Base-by-base conservation (phyloP, 1,140 invertebrate genomes). In the Campoletis sonorensis region DNA sequence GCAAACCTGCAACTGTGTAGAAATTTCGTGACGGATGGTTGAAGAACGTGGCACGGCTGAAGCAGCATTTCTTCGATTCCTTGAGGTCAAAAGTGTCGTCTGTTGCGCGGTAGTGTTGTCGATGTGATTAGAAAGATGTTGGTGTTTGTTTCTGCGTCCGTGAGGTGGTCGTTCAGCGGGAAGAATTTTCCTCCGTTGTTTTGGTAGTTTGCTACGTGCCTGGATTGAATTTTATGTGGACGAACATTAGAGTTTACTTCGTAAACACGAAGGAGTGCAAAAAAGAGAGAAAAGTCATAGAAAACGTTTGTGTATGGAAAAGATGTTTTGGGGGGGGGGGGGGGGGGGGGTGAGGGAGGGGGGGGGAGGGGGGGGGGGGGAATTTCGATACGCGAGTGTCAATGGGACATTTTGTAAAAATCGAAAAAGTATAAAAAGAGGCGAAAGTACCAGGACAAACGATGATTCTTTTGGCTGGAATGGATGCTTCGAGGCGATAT, bases 121-220 rank as follows among this genome's bases (percentile, higher is more conserved):
- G 23, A 27, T 75, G 16, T 75, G 16, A 23, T 54, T 54, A 30
- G 45, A 1, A 30, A 23, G n/a, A 49, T 78, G 80, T 16, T 73
- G 75, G 79, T 83, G 76, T 83, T 89, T 84, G 85, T 80, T 7
- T 79, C 81, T 87, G 82, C 89, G 92, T 87, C 94, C 94, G 54
- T 94, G 89, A 21, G 95, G 90, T 0, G 95, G 95, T 85, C 96
- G 95, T 90, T 97, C 96, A 2, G 97, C 96, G 0, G 97, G 96
- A 45, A 98, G 90, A 26, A 98, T 96, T 26, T 96, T 93, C 81
- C 97, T 92, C 64, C 96, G 92, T 88, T 97, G 96, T 92, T 98
- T 98, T 4, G 97, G 97, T 80, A 98, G 92, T 91, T 98, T 98
- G 79, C 96, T 97, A 78, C 97, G 92, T 18, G 97, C 97, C 95